A percentile compares a stretch with the other conserved stretches of the same genome.
Conservation (phyloP, 2,888 invertebrate species). For the Sphecodes monilicornis region DNA sequence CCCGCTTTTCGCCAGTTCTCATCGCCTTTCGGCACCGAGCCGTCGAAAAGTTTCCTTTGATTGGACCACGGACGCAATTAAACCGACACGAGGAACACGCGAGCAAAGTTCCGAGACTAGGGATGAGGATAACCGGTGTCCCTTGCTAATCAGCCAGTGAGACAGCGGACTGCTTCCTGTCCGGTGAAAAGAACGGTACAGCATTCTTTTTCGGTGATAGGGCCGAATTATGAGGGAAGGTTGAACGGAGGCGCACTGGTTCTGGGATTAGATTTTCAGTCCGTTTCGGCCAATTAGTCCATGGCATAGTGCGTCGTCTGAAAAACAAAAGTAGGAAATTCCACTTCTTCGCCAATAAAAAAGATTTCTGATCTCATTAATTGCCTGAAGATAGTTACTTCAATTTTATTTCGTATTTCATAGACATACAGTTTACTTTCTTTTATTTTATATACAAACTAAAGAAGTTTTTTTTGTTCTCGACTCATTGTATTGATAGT, state of each 20-base stretch:
- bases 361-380: too few relatives aligned
- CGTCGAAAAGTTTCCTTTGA: slow-evolving; percentile 68
- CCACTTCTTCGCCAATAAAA: too few relatives aligned
- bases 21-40: slow-evolving; percentile 18
- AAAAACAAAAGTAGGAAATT: too few relatives aligned
- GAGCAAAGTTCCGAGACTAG: slow-evolving; percentile 40
- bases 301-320: not conserved
- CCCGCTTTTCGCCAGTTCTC: not conserved
- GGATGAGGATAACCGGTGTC: slow-evolving; percentile 8
- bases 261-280: not conserved
- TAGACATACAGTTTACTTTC: too few relatives aligned
- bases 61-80: slow-evolving; percentile 72
- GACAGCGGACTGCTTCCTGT: slow-evolving; percentile 26
- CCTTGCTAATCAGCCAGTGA: slow-evolving; percentile 54
- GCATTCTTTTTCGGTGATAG: not conserved
- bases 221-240: slow-evolving; percentile 28
- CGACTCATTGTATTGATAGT: too few relatives aligned
- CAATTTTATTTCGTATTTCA: too few relatives aligned
- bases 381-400: too few relatives aligned
- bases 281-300: not conserved
- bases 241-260: not conserved
- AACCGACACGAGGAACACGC: slow-evolving; percentile 63
- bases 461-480: too few relatives aligned
- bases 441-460: too few relatives aligned
- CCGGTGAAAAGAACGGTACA: slow-evolving; percentile 33